Conservation (phyloP, 2,113 vertebrate species). For the Craseonycteris thonglongyai region DNA sequence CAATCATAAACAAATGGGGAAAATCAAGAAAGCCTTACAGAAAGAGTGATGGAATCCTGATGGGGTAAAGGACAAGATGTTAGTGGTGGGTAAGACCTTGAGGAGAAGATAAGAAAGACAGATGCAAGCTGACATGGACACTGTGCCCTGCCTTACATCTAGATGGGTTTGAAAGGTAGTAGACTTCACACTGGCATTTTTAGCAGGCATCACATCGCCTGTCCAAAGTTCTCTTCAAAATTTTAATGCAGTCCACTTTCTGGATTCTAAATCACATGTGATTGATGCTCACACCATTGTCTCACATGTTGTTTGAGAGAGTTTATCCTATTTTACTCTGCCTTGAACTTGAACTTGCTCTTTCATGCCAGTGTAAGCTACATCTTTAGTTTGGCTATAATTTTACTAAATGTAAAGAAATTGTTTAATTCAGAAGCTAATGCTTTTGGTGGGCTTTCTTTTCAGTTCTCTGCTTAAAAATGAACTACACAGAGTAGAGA, state of each 20-base stretch:
- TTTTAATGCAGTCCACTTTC: background rate
- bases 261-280: background rate
- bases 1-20: background rate
- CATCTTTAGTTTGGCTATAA: background rate
- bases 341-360: accelerated
- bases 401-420: background rate
- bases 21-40: background rate
- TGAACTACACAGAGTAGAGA: background rate
- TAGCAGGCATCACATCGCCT: background rate
- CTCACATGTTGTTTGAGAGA: too few relatives aligned
- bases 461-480: background rate
- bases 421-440: background rate
- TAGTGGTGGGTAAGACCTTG: background rate
- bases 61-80: background rate
- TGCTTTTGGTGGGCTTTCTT: background rate
- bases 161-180: background rate
- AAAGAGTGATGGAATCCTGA: background rate
- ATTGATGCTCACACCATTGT: background rate
- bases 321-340: background rate
- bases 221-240: background rate
- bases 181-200: background rate
- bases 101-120: background rate
- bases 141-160: background rate
- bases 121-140: accelerated
- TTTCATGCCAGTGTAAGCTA: background rate